Base-by-base conservation (phyloP, 2,888 invertebrate genomes). In the Apamea anceps region DNA sequence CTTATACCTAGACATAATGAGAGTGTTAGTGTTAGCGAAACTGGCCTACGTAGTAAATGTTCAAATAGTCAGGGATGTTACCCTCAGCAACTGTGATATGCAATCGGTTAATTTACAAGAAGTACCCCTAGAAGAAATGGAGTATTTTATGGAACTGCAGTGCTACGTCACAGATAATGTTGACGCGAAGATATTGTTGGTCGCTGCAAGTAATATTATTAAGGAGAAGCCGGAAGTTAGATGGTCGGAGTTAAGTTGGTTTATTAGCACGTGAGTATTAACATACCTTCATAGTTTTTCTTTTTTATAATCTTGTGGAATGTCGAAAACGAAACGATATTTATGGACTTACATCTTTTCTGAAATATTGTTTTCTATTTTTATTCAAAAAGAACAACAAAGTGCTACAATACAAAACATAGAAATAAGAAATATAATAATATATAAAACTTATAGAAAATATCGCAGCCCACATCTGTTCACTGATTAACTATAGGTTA, bases 161-260 rank as follows among this genome's bases (percentile, higher is more conserved):
- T 97, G 98, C 88, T 98, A 98, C 88, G 84, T 96, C 77, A 93
- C 87, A 89, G 97, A 97, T 75, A 97, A 97, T 84, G 95, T 96
- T 13, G 96, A 97, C 72, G 96, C 97, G 42, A 97, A 98, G 87
- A 97, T 97, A 75, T 94, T 97, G 88, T 94, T 98, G 68, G 96
- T 97, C 75, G 97, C 97, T 72, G 98, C 98, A 96, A 98, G 98
- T 94, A 96, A 96, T 89, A 96, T 97, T 87, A 93, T 97, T 79
- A 96, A 95, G 86, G 97, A 97, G 89, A 97, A 98, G 84, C 96
- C 97, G 12, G 97, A 97, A 86, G 97, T 97, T 84, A 97, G 97
- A 88, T 99, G 98, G 98, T 93, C 97, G 21, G 98, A 98, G 92
- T 95, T 98, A 84, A 97, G 97, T 79, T 98, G 98, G 98, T 96